Evolutionary conservation across 1,140 invertebrate species (phyloP), one percentile per base, ranked within the genome.

Genomic region (Drosophila kurseongensis): DNA sequence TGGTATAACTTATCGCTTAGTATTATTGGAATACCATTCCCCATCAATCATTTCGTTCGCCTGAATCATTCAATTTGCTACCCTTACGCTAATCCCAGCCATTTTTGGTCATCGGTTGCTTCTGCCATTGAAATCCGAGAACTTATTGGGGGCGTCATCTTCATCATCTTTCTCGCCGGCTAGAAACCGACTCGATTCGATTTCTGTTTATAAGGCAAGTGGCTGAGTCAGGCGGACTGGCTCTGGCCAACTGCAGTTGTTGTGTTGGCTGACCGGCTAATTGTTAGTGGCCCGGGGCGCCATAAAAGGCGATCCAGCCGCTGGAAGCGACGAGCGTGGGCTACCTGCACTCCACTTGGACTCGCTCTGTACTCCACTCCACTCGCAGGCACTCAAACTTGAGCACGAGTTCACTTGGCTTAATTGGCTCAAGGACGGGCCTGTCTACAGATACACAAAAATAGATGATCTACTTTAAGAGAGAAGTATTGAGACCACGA

Each of bases 401-500:
- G 50, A 68, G 38, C 63, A 67, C 41, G 63, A 55, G 47, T 61
- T 41, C 48, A 75, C 62, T 76, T 58, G 35, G 40, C 40, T 63
- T 76, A 89, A 89, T 89, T 89, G 84, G 69, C 63, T 75, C 83
- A 88, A 88, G 83, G 83, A 88, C 83, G 55, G 60, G 16, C 36
- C 51, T 29, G 13, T 38, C 6, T 18, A 35, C 7, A 40, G 32
- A 14, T 40, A 38, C 5, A 38, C 13, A 7, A 4, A 47, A 47
- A 47, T 27, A 23, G 45, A 23, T 48, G 45, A 29, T n/a, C 6
- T 48, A 48, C 47, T 9, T 48, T 29, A 13, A 23, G 13, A 16
- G n/a, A 32, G 12, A 35, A n/a, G 8, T n/a, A 29, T 13, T n/a
- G 47, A 14, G 47, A 45, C 16, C 9, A 5, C 10, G 23, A 13